Conservation (phyloP, 2,797 vertebrate species). For the Catharus ustulatus region DNA sequence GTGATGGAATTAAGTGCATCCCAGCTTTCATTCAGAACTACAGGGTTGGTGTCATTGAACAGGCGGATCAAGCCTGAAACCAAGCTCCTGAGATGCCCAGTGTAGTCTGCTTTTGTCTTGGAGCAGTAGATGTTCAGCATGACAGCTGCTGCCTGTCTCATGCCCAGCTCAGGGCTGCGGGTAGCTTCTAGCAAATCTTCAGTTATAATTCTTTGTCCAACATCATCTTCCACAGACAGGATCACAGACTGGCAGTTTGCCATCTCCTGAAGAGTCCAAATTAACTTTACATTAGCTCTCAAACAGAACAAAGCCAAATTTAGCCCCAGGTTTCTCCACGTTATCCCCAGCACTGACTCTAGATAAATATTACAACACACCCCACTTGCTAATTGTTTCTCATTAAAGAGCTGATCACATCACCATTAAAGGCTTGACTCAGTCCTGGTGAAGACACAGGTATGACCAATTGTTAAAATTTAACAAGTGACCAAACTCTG, state of each 20-base stretch:
- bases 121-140: constrained; percentile 95
- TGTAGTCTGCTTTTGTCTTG: constrained; percentile 92
- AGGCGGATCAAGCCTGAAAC: constrained; percentile 94
- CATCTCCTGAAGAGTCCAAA: constrained; percentile 82
- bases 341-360: background rate
- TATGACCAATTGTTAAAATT: background rate
- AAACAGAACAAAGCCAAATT: background rate
- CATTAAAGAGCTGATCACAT: background rate
- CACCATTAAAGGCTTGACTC: background rate
- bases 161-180: constrained; percentile 85
- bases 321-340: background rate
- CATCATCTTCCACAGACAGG: constrained; percentile 94
- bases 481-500: background rate
- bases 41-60: constrained; percentile 89
- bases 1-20: constrained; percentile 96
- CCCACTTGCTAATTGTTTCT: background rate
- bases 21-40: constrained; percentile 95
- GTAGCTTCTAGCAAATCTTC: constrained; percentile 94
- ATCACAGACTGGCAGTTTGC: constrained; percentile 94
- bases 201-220: constrained; percentile 93
- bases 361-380: background rate
- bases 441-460: background rate
- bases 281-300: background rate
- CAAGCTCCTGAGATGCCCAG: constrained; percentile 85
- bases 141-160: constrained; percentile 90